Evolutionary conservation across 2,888 invertebrate species (phyloP), one percentile per base, ranked within the genome.

Genomic region (Steinernema scapterisci): DNA sequence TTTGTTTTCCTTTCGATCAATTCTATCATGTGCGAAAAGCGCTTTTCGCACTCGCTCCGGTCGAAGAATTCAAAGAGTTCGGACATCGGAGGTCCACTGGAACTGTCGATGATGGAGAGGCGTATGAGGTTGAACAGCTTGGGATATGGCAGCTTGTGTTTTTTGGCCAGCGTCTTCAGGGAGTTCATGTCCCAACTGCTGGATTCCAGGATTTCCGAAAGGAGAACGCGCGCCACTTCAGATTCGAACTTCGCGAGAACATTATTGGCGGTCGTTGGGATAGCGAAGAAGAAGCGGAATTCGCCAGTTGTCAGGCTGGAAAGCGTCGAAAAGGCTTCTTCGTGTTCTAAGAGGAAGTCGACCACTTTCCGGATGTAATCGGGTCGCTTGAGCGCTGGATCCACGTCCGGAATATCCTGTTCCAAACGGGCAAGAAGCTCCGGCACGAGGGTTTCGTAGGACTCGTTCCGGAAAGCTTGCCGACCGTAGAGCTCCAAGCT

Each of bases 51-150:
- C 70, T 85, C 85, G 7, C 75, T 70, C 7, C 71, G 56, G 19
- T 81, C 82, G 31, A 85, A 83, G 78, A 86, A 86, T 13, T 79
- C 77, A 52, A 82, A 70, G 21, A 86, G 76, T 48, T 86, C 86
- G 23, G 78, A 72, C 38, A 86, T 78, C 1, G 86, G 86, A n/a
- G 86, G 86, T 46, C 86, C 86, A 23, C 77, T 80, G 56, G 76
- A 77, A 43, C 77, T 76, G 76, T 83, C 84, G 56, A 84, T 84
- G 27, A 86, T 48, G 2, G 83, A 73, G 19, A 81, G 77, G 19
- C 84, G 71, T 21, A 81, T 45, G 45, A 83, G 73, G 21, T 54
- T 74, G 54, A 80, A 73, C 23, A 80, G 45, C 45, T 80, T 80
- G 16, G 76, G 56, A 25, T 76, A 71, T 1, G 76, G 23, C 13